Evolutionary conservation across 2,113 vertebrate species (phyloP).

Genomic region (Ondatra zibethicus): DNA sequence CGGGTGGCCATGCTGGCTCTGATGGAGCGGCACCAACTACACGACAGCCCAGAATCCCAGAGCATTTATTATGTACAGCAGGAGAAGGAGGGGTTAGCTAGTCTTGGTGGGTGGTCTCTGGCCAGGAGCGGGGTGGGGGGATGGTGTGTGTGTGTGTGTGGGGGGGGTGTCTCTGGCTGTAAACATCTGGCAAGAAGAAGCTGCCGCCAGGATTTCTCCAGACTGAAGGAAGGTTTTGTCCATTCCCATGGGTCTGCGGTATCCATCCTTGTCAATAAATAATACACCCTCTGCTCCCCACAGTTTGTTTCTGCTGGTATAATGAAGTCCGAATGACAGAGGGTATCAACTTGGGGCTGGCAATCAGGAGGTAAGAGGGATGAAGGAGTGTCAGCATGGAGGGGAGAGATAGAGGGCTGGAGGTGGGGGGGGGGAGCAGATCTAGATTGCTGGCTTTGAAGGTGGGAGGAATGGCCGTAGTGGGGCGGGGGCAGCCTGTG

Average conservation of each 20-base stretch:
- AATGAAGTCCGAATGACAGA: not conserved
- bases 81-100: not conserved
- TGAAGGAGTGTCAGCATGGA: not conserved
- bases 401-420: too few relatives aligned
- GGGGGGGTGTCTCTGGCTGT: not conserved
- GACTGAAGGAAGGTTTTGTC: not conserved
- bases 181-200: not conserved
- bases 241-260: not conserved
- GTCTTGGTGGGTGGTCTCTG: not conserved
- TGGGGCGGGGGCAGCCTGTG: not conserved
- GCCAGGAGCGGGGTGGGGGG: not conserved
- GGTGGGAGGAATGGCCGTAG: not conserved
- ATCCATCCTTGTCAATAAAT: not conserved
- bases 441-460: not conserved
- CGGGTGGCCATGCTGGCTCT: not conserved
- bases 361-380: too few relatives aligned
- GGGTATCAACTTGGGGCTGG: not conserved
- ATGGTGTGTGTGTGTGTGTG: too few relatives aligned
- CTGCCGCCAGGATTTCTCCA: not conserved
- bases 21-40: not conserved
- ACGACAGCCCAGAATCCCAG: not conserved
- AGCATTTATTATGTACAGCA: not conserved
- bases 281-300: not conserved
- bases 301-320: not conserved
- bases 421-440: not conserved